These are phyloP conservation scores for Lophotriccus pileatus DNA, from an alignment of 2,797 vertebrate genomes.

Conservation along the genomic window DNA sequence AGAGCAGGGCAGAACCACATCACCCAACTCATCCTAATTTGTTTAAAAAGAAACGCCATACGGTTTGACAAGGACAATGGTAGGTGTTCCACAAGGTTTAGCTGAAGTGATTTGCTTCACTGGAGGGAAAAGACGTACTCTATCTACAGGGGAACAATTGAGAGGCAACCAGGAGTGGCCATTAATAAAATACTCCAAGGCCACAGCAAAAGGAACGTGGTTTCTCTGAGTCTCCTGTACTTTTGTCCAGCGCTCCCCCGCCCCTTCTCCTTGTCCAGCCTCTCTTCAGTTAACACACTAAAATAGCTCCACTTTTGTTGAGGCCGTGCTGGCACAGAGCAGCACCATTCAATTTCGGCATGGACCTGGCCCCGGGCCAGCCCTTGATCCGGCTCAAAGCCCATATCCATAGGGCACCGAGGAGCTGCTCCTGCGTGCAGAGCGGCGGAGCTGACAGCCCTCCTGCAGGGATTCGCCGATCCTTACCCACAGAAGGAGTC, in stretches of 20 bases:
- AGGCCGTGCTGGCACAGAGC: slow-evolving; percentile 14
- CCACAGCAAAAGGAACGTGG: neutral
- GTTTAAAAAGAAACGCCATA: neutral
- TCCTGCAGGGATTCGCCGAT: neutral
- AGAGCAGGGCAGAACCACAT: neutral
- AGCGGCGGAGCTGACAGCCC: neutral
- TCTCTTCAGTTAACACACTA: slow-evolving; percentile 33
- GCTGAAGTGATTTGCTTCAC: neutral
- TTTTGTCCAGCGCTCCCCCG: neutral
- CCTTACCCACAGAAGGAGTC: neutral
- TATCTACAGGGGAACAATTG: neutral
- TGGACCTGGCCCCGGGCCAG: slow-evolving; percentile 19
- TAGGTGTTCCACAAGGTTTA: neutral
- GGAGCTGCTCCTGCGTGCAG: neutral
- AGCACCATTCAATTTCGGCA: slow-evolving; percentile 3
- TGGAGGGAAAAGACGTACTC: neutral
- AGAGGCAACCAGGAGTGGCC: neutral
- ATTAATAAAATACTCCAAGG: neutral
- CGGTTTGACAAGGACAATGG: neutral
- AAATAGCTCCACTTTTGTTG: slow-evolving; percentile 33
- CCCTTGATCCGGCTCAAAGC: neutral
- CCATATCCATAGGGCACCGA: neutral
- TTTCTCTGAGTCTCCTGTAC: neutral
- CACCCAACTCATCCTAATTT: neutral
- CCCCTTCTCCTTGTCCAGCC: neutral